phyloP scores from a whole-genome alignment of 2,888 invertebrate genomes.

The Patella depressa region DNA sequence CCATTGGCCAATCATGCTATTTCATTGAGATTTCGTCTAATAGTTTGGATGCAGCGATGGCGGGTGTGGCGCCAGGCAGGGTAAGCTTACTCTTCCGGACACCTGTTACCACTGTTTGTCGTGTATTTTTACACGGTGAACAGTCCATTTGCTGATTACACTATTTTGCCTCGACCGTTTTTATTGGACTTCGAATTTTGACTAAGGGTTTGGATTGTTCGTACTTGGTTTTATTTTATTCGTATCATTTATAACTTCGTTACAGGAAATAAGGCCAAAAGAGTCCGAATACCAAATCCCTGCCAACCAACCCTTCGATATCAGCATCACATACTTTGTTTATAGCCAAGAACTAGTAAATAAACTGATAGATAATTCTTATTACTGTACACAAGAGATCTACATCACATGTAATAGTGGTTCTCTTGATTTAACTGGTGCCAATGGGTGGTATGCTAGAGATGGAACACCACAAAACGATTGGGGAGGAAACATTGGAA shows the following conservation, averaged over 20 bases:
- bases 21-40: too few relatives aligned
- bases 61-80: too few relatives aligned
- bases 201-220: too few relatives aligned
- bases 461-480: constrained; percentile 25
- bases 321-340: constrained; percentile 35
- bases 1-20: too few relatives aligned
- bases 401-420: constrained; percentile 42
- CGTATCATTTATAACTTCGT: neutral
- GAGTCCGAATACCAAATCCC: constrained; percentile 16
- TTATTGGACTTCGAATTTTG: too few relatives aligned
- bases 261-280: constrained; percentile 15
- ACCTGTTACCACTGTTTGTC: too few relatives aligned
- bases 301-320: neutral
- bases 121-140: too few relatives aligned
- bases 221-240: too few relatives aligned
- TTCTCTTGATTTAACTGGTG: constrained; percentile 16
- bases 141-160: too few relatives aligned
- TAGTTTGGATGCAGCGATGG: too few relatives aligned
- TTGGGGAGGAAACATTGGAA: constrained; percentile 28
- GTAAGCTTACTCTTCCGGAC: too few relatives aligned
- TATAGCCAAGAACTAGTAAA: constrained; percentile 29
- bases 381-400: constrained; percentile 53
- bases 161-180: too few relatives aligned
- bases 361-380: constrained; percentile 35
- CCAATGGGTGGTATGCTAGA: constrained; percentile 32